Conservation (phyloP, 2,797 vertebrate species). For the Macropus fuliginosus region DNA sequence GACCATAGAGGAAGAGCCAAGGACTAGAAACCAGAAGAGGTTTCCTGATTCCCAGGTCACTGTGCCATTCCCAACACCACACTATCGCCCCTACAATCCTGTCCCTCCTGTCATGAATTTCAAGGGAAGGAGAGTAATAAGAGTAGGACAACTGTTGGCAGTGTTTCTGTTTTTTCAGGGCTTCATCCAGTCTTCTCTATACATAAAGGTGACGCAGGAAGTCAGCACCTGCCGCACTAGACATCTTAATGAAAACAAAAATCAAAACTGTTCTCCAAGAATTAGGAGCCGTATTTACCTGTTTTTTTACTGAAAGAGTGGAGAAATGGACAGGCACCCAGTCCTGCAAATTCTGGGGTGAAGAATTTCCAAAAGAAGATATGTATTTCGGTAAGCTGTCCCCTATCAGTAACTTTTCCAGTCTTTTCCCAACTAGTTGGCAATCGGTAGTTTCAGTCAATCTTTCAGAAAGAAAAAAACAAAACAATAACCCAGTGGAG, state of each 20-base stretch:
- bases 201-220: neutral
- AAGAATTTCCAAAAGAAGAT: constrained; percentile 94
- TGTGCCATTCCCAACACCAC: neutral
- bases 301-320: neutral
- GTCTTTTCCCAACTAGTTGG: constrained; percentile 83
- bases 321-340: constrained; percentile 90
- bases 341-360: constrained; percentile 86
- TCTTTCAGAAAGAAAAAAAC: constrained; percentile 79
- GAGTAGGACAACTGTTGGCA: neutral
- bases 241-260: neutral
- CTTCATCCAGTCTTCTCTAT: neutral
- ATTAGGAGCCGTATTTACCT: constrained; percentile 56
- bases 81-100: neutral
- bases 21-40: neutral
- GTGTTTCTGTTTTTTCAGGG: neutral
- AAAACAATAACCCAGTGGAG: neutral
- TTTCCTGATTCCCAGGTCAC: neutral
- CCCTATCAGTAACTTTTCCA: constrained; percentile 89
- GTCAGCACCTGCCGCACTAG: neutral
- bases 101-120: neutral
- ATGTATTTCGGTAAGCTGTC: constrained; percentile 88
- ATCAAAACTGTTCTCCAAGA: neutral
- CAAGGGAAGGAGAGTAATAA: neutral
- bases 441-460: constrained; percentile 87
- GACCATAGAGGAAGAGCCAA: neutral